Percentiles rank a stretch among this genome's conserved stretches.
phyloP scores from a whole-genome alignment of 1,140 invertebrate genomes.

The Chionoecetes opilio region DNA sequence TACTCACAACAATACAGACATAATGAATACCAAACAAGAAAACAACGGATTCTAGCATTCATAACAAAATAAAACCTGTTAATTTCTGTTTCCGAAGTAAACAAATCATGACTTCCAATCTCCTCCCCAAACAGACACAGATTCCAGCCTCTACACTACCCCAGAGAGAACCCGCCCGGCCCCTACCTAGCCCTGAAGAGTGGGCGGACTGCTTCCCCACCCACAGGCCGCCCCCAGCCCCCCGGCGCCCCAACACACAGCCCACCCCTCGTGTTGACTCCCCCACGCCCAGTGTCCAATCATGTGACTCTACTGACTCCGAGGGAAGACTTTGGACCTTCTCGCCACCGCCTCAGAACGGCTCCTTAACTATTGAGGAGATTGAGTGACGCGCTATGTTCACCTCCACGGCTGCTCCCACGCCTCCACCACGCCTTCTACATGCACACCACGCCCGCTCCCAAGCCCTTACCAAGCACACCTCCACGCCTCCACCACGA shows the following conservation, averaged over 20 bases:
- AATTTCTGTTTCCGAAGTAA: too few species aligned
- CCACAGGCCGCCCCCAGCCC: background rate
- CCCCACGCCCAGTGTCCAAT: background rate
- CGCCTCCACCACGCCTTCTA: background rate
- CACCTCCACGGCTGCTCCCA: background rate
- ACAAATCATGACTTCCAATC: too few species aligned
- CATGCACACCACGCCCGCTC: too few species aligned
- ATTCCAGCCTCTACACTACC: background rate
- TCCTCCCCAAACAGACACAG: background rate
- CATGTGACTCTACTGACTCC: background rate
- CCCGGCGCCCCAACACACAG: background rate
- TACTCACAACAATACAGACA: too few species aligned
- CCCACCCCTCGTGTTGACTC: background rate
- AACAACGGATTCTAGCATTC: background rate
- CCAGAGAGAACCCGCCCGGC: background rate
- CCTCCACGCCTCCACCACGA: too few species aligned
- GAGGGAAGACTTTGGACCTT: slow-evolving; percentile 37
- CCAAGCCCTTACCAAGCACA: too few species aligned
- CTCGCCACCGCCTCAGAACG: background rate
- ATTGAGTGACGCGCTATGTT: background rate
- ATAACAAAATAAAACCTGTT: background rate
- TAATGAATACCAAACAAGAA: background rate
- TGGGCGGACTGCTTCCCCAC: background rate
- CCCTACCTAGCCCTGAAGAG: background rate
- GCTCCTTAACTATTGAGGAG: background rate